Conservation (phyloP, 1,140 invertebrate genomes). For the Phthorimaea operculella region DNA sequence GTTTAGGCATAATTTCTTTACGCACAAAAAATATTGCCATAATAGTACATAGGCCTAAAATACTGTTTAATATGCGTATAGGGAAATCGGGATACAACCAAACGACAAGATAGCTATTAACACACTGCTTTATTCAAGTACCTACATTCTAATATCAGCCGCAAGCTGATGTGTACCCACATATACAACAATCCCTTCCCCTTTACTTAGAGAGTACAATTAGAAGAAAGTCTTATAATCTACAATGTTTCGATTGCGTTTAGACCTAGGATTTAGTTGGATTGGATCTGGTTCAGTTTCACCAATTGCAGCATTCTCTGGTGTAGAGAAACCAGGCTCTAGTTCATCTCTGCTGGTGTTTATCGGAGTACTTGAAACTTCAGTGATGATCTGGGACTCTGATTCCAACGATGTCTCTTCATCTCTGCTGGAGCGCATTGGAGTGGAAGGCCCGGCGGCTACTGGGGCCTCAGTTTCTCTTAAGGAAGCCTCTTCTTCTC, state of each 20-base stretch:
- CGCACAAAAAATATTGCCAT: no score
- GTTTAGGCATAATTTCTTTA: no score
- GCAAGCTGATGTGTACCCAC: background rate
- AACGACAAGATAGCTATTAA: no score
- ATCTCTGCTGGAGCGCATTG: no score
- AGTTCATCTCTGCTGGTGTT: background rate
- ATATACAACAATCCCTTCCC: background rate
- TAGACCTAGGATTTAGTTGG: background rate
- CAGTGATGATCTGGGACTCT: background rate
- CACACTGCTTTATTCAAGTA: no score
- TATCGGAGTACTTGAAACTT: background rate
- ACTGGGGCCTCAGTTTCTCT: no score
- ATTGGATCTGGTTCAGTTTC: background rate
- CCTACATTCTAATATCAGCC: no score
- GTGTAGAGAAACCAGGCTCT: no score
- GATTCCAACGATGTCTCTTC: background rate
- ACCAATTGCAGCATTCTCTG: background rate
- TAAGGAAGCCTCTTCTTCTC: no score
- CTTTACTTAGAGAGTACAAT: background rate
- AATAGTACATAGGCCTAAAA: no score
- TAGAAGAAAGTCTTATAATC: conserved; percentile 1
- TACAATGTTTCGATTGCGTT: background rate
- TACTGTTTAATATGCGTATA: no score
- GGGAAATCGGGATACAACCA: no score
- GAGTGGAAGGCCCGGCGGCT: background rate